A percentile compares a stretch with the other conserved stretches of the same genome.
These are phyloP conservation scores for Baryphthengus martii DNA, from an alignment of 2,113 vertebrate species.

Conservation along the genomic window DNA sequence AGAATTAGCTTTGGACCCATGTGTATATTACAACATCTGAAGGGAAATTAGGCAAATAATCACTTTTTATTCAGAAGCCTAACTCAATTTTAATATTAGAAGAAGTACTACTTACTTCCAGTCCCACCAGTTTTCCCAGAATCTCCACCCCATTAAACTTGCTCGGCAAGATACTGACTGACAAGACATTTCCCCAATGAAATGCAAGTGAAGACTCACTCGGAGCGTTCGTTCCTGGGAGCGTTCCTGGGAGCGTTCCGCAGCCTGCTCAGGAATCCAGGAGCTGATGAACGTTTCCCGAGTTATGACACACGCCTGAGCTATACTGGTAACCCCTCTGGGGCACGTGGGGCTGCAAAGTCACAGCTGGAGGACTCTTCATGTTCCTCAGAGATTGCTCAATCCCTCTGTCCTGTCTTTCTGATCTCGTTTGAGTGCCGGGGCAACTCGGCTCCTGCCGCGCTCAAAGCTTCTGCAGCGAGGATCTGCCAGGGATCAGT, in stretches of 20 bases:
- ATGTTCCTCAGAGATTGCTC: background rate
- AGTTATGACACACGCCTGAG: fast-evolving
- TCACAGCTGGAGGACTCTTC: background rate
- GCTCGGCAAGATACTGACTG: background rate
- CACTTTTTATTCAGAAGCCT: background rate
- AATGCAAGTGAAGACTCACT: background rate
- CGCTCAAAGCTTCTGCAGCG: background rate
- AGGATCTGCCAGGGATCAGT: background rate
- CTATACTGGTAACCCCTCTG: background rate
- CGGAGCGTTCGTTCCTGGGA: background rate
- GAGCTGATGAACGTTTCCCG: background rate
- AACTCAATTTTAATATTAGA: background rate
- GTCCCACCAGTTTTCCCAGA: constrained; percentile 41
- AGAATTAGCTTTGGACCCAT: background rate
- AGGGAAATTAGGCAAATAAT: constrained; percentile 26
- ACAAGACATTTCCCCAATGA: background rate
- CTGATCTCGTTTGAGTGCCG: background rate
- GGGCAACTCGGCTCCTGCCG: no score
- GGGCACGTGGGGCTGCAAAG: background rate
- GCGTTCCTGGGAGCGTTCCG: background rate
- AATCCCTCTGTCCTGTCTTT: no score
- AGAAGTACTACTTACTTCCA: background rate
- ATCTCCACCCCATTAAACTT: constrained; percentile 1
- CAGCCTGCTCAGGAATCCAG: background rate
- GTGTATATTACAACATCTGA: background rate